Conservation (phyloP, 35 echinoderm and acorn worm species). For the Ptychodera flava region DNA sequence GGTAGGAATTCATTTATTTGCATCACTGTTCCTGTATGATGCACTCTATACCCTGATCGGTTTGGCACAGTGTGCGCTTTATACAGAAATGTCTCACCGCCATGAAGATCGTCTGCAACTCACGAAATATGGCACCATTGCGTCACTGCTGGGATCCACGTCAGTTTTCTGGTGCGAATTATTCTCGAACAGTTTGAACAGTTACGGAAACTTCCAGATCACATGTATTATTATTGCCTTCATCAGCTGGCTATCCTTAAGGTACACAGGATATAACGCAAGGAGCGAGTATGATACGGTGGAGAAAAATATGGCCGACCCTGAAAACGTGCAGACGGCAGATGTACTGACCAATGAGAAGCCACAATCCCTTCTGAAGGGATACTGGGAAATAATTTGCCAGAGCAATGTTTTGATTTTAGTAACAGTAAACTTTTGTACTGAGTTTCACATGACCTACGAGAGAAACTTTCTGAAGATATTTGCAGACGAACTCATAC, state of each 20-base stretch:
- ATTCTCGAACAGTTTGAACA: not conserved
- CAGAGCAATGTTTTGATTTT: slow-evolving; percentile 63
- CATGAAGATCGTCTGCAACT: not conserved
- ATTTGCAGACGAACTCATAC: slow-evolving; percentile 79
- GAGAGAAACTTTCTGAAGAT: slow-evolving; percentile 63
- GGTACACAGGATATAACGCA: not conserved
- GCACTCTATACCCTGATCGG: not conserved
- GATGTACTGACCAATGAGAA: not conserved
- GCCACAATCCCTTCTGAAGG: not conserved
- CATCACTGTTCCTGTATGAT: not conserved
- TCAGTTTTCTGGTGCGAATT: not conserved
- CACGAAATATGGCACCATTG: not conserved
- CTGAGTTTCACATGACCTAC: slow-evolving; percentile 66
- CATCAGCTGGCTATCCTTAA: not conserved
- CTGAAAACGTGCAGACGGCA: not conserved
- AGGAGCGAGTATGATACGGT: not conserved
- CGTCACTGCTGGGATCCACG: not conserved
- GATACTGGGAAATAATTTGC: slow-evolving; percentile 45
- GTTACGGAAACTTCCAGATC: not conserved
- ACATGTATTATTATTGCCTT: not conserved
- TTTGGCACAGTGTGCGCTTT: not conserved
- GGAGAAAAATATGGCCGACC: not conserved
- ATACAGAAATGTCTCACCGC: not conserved
- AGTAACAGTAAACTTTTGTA: slow-evolving; percentile 73
- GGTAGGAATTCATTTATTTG: not conserved